Conservation (phyloP, 1,140 invertebrate species). For the Tetranychus cinnabarinus region DNA sequence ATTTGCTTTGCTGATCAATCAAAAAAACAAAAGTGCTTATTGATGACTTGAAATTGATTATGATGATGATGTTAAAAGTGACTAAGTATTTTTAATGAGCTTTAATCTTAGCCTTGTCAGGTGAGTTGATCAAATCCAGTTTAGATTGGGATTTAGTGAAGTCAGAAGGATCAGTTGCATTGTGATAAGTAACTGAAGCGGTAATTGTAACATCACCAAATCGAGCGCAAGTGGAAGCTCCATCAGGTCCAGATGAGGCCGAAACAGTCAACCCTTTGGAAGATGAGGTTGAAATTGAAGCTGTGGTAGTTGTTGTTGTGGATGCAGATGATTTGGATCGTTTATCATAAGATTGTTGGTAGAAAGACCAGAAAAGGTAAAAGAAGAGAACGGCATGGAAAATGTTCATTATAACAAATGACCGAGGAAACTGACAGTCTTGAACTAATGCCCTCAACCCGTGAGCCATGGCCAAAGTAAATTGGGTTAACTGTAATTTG, state of each 20-base stretch:
- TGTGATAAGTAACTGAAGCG: background rate
- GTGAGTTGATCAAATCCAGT: too few species aligned
- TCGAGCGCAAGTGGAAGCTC: background rate
- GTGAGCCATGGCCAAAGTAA: slow-evolving; percentile 2
- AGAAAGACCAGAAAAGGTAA: background rate
- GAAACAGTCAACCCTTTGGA: background rate
- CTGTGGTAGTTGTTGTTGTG: too few species aligned
- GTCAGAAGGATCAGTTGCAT: background rate
- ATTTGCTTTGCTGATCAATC: too few species aligned
- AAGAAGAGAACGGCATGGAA: slow-evolving; percentile 2
- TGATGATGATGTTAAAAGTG: too few species aligned
- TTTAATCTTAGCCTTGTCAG: too few species aligned
- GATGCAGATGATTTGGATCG: background rate
- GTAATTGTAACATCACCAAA: background rate
- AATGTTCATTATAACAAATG: slow-evolving; percentile 3
- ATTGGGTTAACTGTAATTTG: slow-evolving; percentile 25
- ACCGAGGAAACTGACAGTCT: slow-evolving; percentile 4
- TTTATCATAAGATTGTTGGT: background rate
- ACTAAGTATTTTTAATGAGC: too few species aligned
- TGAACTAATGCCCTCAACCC: slow-evolving; percentile 1
- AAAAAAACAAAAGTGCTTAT: too few species aligned
- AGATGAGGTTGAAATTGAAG: background rate
- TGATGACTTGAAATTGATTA: too few species aligned
- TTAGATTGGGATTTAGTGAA: background rate
- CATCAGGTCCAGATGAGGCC: background rate